These are phyloP conservation scores for Eubasilissa regina DNA, from an alignment of 1,140 invertebrate genomes.

Conservation along the genomic window DNA sequence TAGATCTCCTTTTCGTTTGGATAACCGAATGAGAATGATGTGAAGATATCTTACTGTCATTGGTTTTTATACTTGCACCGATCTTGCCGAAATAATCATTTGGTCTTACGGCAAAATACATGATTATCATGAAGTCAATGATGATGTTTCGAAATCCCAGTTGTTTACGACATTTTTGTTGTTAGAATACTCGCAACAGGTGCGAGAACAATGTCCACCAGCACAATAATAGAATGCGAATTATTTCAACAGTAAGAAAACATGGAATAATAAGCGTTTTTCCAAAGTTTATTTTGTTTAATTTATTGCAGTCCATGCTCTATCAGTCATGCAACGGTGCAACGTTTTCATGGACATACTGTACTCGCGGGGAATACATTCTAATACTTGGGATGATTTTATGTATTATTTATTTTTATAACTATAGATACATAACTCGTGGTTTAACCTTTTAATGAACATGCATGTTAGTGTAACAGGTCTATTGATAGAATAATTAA, in stretches of 20 bases:
- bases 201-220: slow-evolving; percentile 18
- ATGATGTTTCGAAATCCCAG: slow-evolving; percentile 28
- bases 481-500: no score
- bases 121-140: slow-evolving; percentile 39
- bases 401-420: no score
- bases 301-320: neutral
- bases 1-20: slow-evolving; percentile 24
- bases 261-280: slow-evolving; percentile 47
- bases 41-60: slow-evolving; percentile 7
- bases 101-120: slow-evolving; percentile 43
- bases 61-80: slow-evolving; percentile 43
- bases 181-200: slow-evolving; percentile 45
- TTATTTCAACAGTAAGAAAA: slow-evolving; percentile 39
- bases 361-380: neutral
- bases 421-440: no score
- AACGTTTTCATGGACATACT: neutral
- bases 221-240: slow-evolving; percentile 48
- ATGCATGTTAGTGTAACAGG: no score
- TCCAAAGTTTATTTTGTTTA: slow-evolving; percentile 12
- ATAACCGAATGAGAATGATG: slow-evolving; percentile 37
- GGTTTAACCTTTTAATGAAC: no score
- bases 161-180: slow-evolving; percentile 45
- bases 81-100: slow-evolving; percentile 46
- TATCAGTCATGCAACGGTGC: slow-evolving; percentile 6
- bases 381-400: neutral